A percentile compares a stretch with the other conserved stretches of the same genome.
phyloP scores from a whole-genome alignment of 2,113 vertebrate species.

The Acrocephalus arundinaceus region DNA sequence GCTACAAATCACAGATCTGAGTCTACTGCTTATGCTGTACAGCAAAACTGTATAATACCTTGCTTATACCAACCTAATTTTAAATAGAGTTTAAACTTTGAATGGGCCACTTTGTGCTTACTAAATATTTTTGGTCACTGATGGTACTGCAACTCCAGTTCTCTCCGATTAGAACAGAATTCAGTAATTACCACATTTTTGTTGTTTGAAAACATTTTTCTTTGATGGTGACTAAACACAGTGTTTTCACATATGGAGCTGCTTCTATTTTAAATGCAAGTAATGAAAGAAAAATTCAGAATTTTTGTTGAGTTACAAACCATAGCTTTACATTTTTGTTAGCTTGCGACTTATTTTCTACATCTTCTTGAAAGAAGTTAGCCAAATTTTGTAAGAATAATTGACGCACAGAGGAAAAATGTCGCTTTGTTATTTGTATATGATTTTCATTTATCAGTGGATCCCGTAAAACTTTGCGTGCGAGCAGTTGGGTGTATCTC shows the following conservation, averaged over 20 bases:
- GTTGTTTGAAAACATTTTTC: neutral
- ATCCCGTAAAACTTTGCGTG: neutral
- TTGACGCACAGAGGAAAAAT: neutral
- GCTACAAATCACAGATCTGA: neutral
- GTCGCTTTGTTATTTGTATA: neutral
- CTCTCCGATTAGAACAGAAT: neutral
- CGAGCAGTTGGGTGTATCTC: neutral
- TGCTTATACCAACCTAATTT: neutral
- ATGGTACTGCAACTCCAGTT: neutral
- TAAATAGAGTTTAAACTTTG: neutral
- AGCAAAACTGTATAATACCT: neutral
- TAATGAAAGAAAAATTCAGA: neutral
- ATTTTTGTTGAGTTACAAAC: neutral
- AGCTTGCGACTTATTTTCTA: neutral
- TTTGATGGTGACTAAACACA: neutral
- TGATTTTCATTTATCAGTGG: slow-evolving; percentile 7
- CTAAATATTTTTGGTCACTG: neutral
- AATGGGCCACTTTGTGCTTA: neutral
- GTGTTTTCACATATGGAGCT: neutral
- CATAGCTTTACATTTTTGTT: neutral
- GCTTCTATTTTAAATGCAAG: neutral
- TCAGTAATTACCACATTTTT: neutral
- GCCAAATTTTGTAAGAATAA: neutral
- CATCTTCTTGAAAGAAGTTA: neutral
- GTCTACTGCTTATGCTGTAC: neutral